A percentile compares a stretch with the other conserved stretches of the same genome.
phyloP scores from a whole-genome alignment of 2,888 invertebrate species.

The Drosophila melanosoma region DNA sequence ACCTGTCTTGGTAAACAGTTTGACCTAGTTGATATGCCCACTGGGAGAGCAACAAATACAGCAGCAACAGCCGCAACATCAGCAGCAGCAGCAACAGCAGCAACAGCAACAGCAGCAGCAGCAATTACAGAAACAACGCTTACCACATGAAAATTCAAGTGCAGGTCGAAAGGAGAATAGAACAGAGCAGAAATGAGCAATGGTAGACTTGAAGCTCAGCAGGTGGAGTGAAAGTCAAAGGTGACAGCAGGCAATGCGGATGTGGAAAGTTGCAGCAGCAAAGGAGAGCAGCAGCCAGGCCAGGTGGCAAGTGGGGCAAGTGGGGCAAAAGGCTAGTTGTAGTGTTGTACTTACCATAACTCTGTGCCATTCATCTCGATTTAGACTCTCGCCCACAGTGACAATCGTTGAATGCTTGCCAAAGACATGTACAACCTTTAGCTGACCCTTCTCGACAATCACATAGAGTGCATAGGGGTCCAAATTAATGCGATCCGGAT shows the following conservation, averaged over 20 bases:
- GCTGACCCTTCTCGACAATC: constrained; percentile 95
- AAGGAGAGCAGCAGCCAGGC: neutral
- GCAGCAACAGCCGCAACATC: constrained; percentile 22
- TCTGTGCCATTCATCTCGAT: constrained; percentile 95
- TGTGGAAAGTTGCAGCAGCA: neutral
- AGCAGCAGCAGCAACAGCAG: constrained; percentile 24
- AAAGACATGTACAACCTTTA: constrained; percentile 96
- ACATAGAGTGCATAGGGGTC: constrained; percentile 96
- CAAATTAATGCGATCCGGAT: constrained; percentile 91
- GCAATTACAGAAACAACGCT: constrained; percentile 28
- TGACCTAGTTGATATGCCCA: constrained; percentile 4
- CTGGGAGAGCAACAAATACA: constrained; percentile 4
- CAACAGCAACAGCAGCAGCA: constrained; percentile 20
- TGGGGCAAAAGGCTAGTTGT: neutral
- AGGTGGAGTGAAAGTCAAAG: constrained; percentile 29
- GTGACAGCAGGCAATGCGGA: neutral
- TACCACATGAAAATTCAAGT: constrained; percentile 3
- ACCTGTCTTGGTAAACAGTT: neutral
- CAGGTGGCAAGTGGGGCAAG: neutral
- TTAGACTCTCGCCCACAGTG: constrained; percentile 94
- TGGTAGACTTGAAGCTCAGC: constrained; percentile 20
- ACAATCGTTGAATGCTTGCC: constrained; percentile 93
- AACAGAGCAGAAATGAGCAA: constrained; percentile 30
- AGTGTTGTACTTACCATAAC: constrained; percentile 88
- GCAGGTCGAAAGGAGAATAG: constrained; percentile 9